A percentile compares a stretch with the other conserved stretches of the same genome.
Conservation (phyloP, 2,797 vertebrate genomes). For the Hylomyscus alleni region DNA sequence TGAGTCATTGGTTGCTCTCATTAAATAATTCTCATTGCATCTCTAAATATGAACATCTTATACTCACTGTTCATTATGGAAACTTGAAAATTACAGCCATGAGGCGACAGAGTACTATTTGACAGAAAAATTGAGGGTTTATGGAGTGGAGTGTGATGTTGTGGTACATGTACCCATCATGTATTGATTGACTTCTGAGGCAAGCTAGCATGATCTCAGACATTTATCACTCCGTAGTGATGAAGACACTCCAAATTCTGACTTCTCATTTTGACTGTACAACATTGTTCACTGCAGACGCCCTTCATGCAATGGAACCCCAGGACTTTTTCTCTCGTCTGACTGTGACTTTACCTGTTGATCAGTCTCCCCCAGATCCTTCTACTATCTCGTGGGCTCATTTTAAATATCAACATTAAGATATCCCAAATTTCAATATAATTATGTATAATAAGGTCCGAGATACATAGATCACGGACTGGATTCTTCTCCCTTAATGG, state of each 20-base stretch:
- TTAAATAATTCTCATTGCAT: constrained; percentile 28
- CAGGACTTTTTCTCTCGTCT: background rate
- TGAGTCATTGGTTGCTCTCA: constrained; percentile 31
- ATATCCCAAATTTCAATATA: background rate
- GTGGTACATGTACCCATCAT: no score
- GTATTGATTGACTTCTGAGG: background rate
- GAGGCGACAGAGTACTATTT: background rate
- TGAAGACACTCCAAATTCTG: background rate
- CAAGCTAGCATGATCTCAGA: background rate
- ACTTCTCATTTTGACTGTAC: background rate
- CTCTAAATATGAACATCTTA: background rate
- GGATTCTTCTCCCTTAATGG: background rate
- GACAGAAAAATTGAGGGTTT: background rate
- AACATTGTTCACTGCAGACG: background rate
- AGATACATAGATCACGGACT: background rate
- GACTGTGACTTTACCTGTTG: background rate
- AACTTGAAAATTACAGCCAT: background rate
- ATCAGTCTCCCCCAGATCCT: no score
- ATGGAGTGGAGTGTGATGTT: background rate
- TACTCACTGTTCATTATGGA: background rate
- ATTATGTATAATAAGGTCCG: background rate
- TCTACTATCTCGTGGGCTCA: background rate
- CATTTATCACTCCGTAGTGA: background rate
- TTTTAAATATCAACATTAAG: background rate
- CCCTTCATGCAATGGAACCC: no score